A percentile compares a stretch with the other conserved stretches of the same genome.
These are phyloP conservation scores for Scleropages formosus DNA, from an alignment of 2,797 vertebrate species.

Conservation along the genomic window DNA sequence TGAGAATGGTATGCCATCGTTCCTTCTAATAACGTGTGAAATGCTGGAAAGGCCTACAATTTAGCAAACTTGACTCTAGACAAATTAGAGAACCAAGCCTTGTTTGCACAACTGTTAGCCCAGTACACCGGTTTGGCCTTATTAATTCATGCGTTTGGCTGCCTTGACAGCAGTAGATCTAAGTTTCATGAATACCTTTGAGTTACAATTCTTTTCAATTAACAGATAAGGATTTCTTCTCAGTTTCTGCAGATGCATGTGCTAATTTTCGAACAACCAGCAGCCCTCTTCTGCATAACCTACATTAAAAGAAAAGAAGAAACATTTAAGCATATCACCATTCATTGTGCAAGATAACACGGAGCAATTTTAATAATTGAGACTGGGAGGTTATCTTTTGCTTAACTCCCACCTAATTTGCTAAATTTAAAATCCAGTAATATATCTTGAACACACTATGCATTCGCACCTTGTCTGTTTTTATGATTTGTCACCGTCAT, in stretches of 20 bases:
- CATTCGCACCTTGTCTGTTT: too few relatives aligned
- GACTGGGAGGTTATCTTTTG: background rate
- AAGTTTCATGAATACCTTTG: too few relatives aligned
- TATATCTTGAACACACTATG: too few relatives aligned
- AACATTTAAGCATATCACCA: background rate
- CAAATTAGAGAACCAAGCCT: too few relatives aligned
- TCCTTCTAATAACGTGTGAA: too few relatives aligned
- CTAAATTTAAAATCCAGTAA: background rate
- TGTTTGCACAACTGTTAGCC: too few relatives aligned
- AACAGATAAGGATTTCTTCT: background rate
- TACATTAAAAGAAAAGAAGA: background rate
- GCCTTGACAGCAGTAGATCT: too few relatives aligned
- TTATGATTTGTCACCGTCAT: too few relatives aligned
- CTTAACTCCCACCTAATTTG: background rate
- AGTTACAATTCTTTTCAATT: too few relatives aligned
- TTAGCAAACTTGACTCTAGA: too few relatives aligned
- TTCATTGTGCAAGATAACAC: background rate
- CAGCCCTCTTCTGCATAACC: background rate
- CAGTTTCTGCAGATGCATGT: background rate
- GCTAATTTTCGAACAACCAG: background rate
- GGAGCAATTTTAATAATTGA: background rate
- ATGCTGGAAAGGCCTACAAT: too few relatives aligned
- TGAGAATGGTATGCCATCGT: background rate
- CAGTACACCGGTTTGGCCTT: background rate
- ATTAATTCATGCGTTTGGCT: background rate